Evolutionary conservation across 2,888 invertebrate genomes (phyloP).

Genomic region (Hoplodrina ambigua): DNA sequence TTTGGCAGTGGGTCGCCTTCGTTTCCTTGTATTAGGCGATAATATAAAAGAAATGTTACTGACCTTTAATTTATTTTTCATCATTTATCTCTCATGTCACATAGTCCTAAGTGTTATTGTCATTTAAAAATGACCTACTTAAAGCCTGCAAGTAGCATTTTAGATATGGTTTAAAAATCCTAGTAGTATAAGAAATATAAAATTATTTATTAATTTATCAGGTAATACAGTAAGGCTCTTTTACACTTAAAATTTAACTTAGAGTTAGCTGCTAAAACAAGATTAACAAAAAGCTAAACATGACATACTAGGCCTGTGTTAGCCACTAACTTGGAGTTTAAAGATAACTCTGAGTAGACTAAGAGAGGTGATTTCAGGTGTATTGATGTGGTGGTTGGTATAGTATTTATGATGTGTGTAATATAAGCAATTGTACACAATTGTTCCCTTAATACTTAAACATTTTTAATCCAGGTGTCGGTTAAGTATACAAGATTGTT

Average conservation of each 20-base stretch:
- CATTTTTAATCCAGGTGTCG: no score
- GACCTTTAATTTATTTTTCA: not conserved
- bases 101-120: constrained; percentile 30
- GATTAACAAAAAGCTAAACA: no score
- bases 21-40: constrained; percentile 7
- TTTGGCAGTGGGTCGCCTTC: not conserved
- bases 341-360: no score
- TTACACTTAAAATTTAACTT: no score
- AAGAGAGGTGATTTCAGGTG: no score
- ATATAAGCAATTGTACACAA: no score
- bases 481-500: not conserved
- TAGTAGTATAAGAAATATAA: not conserved
- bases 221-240: not conserved
- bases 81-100: not conserved
- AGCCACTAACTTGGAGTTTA: no score
- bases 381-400: no score
- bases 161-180: not conserved
- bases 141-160: constrained; percentile 11
- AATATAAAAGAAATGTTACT: constrained; percentile 16
- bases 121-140: constrained; percentile 51
- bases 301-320: no score
- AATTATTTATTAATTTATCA: not conserved
- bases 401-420: no score
- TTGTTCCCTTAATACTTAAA: no score
- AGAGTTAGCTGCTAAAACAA: no score